Base-by-base conservation (phyloP, 2,888 invertebrate genomes). In the Philhelius pedissequus region DNA sequence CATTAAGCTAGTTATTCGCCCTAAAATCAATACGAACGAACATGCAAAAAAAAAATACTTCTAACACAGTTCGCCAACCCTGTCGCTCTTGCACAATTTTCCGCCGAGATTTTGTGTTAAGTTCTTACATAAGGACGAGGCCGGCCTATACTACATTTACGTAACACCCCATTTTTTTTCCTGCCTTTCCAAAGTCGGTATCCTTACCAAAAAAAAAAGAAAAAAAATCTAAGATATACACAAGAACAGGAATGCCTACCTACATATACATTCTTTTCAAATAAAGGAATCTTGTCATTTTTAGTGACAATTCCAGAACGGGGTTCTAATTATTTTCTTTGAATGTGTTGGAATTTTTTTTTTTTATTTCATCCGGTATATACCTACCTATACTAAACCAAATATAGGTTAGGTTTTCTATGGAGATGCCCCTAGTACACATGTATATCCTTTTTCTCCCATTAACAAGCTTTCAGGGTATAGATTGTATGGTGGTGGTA, bases 101-200 rank as follows among this genome's bases (percentile, higher is more conserved):
- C 8, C 7, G 64, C 50, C 56, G 50, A 32, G 27, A 48, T 32
- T 20, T 58, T 38, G 15, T 27, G n/a, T 32, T 35, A 43, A 43
- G 27, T 58, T 60, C 25, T 83, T 83, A 83, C 58, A 79, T 83
- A 83, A 83, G 83, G 82, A 74, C 74, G 79, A 83, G 74, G 70
- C 83, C 79, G 74, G 74, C 58, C 79, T n/a, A n/a, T n/a, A n/a
- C n/a, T n/a, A n/a, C 74, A 79, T 83, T 83, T 83, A 83, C 83
- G 83, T 83, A 83, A 83, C 62, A 60, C n/a, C 18, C 62, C 30
- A 22, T 45, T 64, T 64, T 18, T 9, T 48, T 52, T 32, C 35
- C 38, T 27, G 38, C 38, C 50, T 35, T n/a, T n/a, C 30, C 15
- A 35, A 52, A 70, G 43, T 56, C 48, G 58, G 45, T 79, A 70